These are phyloP conservation scores for Pegoplata infirma DNA, from an alignment of 2,888 invertebrate genomes.

Conservation along the genomic window DNA sequence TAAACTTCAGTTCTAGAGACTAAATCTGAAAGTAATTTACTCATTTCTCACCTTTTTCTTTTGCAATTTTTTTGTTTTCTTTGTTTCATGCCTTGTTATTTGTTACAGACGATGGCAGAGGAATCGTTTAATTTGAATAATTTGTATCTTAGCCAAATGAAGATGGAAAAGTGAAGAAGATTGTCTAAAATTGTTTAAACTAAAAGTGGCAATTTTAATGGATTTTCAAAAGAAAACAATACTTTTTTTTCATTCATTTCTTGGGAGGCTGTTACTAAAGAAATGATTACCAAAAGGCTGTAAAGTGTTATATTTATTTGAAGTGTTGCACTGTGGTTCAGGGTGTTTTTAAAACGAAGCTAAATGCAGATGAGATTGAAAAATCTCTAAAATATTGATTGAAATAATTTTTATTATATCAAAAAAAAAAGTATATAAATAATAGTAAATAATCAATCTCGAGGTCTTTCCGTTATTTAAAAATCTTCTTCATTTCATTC, in stretches of 20 bases:
- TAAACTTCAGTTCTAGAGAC: conserved; percentile 31
- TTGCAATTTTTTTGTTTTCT: background rate
- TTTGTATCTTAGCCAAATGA: conserved; percentile 20
- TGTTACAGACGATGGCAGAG: conserved; percentile 3
- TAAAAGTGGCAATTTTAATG: conserved; percentile 29
- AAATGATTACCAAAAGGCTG: background rate
- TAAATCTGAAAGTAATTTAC: conserved; percentile 58
- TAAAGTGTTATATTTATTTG: background rate
- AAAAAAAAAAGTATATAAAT: no score
- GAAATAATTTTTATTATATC: no score
- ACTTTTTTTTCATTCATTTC: conserved; percentile 3
- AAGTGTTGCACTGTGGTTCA: background rate
- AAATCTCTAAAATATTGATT: no score
- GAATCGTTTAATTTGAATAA: conserved; percentile 51
- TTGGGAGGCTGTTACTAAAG: background rate
- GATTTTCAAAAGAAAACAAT: conserved; percentile 10
- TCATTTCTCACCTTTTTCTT: conserved; percentile 32
- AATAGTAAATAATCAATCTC: no score
- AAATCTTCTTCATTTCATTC: no score
- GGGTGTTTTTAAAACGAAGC: no score
- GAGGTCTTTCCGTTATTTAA: no score
- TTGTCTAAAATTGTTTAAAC: conserved; percentile 1
- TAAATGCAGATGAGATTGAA: no score
- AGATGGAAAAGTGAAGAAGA: conserved; percentile 1
- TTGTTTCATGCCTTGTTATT: conserved; percentile 24